Evolutionary conservation across 92 coral and sea anemone species (phyloP), one percentile per base, ranked within the genome.

Genomic region (Phenganax stokvisi): DNA sequence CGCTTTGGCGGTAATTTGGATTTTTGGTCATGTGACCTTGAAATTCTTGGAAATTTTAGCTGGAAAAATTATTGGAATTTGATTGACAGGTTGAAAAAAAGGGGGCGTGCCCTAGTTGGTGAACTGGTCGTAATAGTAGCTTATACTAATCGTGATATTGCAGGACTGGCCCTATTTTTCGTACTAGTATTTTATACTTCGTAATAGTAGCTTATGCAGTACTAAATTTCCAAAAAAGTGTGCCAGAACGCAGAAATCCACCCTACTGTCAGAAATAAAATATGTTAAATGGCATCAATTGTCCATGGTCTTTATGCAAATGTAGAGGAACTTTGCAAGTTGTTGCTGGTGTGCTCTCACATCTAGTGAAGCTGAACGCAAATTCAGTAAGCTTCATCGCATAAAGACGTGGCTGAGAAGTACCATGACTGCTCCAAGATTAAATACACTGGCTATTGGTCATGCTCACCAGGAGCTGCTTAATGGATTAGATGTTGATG

Each of bases 361-460:
- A 10, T 72, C 58, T 12, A 51, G 59, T 52, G 57, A 72, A 47
- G 20, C 57, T 37, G 58, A 72, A 54, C 77, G 58, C 17, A 72
- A 54, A 6, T 72, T 72, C 59, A 51, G 57, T 72, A 54, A 51
- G 20, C 77, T 72, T 20, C 57, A 58, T 51, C 77, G 77, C 27
- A 51, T 72, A 51, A 72, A 51, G 59, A 51, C 77, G 59, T 72
- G 77, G 59, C 77, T 72, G 25, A 72, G 77, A 53, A 51, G 25
- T 59, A 72, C 58, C 47, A 37, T 4, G 47, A 37, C 47, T 37
- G 47, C 71, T 65, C 71, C 71, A 28, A 65, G 27, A 17, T 17
- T 65, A 17, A 65, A 65, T 65, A 28, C 71, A 3, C 71, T 65
- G 71, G 71, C 71, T 65, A 65, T 65, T 65, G 3, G 71, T 65